phyloP scores from a whole-genome alignment of 2,113 vertebrate species.

The Bos indicus region DNA sequence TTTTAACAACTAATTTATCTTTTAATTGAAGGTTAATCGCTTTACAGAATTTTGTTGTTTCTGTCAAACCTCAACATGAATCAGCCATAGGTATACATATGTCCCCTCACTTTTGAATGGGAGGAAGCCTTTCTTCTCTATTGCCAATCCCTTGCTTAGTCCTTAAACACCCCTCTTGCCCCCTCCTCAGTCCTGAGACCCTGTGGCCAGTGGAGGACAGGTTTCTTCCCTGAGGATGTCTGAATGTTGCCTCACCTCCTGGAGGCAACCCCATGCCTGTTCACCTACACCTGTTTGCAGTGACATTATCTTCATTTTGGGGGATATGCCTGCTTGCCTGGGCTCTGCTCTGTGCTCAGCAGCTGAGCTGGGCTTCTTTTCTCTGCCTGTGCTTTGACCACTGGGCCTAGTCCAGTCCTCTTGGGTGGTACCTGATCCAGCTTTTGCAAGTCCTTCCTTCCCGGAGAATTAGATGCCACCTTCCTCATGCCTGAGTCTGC shows the following conservation, averaged over 20 bases:
- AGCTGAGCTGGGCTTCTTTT: background rate
- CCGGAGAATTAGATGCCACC: background rate
- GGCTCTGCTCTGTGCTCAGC: background rate
- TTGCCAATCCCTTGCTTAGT: background rate
- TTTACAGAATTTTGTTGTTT: background rate
- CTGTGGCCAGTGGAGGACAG: background rate
- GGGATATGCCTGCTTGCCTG: background rate
- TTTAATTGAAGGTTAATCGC: background rate
- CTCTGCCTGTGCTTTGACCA: background rate
- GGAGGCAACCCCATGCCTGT: background rate
- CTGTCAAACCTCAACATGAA: background rate
- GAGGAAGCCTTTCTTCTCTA: background rate
- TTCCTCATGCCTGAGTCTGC: background rate
- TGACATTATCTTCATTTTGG: background rate
- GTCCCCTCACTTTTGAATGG: background rate
- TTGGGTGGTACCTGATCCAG: background rate
- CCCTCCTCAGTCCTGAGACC: background rate
- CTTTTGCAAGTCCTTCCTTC: background rate
- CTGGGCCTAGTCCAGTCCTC: background rate
- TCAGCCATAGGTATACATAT: background rate
- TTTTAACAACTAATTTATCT: background rate
- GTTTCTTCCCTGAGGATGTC: background rate
- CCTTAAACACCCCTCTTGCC: background rate
- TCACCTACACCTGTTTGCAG: background rate
- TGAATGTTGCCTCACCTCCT: background rate